phyloP scores from a whole-genome alignment of 2,888 invertebrate species.

The Cheilosia impressa region DNA sequence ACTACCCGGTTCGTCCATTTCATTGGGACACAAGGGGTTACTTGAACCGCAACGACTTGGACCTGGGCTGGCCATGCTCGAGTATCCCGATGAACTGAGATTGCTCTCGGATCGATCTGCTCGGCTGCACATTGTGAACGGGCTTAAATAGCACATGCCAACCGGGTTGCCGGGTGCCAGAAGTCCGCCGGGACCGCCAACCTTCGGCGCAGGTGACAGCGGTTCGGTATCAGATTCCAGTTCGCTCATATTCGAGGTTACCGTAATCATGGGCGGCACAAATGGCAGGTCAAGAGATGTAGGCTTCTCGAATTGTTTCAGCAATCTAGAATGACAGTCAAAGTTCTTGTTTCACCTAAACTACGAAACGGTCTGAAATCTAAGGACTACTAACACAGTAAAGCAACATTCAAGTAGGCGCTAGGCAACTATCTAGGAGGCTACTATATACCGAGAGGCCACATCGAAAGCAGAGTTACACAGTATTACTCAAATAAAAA shows the following conservation, averaged over 20 bases:
- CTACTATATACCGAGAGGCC: constrained; percentile 31
- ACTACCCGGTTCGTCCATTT: constrained; percentile 89
- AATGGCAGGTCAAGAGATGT: constrained; percentile 86
- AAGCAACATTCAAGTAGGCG: constrained; percentile 55
- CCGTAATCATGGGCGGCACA: constrained; percentile 88
- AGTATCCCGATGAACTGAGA: constrained; percentile 92
- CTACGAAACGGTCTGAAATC: constrained; percentile 35
- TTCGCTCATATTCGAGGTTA: constrained; percentile 90
- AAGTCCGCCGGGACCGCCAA: constrained; percentile 83
- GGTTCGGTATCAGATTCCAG: constrained; percentile 90
- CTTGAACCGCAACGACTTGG: constrained; percentile 92
- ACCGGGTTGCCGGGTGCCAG: constrained; percentile 82
- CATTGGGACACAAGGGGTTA: constrained; percentile 90
- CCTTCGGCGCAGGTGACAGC: constrained; percentile 86
- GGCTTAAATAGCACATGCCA: constrained; percentile 90
- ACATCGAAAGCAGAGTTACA: constrained; percentile 65
- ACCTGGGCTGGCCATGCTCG: constrained; percentile 93
- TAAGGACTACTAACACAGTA: constrained; percentile 15
- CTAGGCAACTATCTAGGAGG: constrained; percentile 38
- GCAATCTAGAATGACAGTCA: constrained; percentile 83
- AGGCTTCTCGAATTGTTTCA: constrained; percentile 87
- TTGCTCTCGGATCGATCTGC: constrained; percentile 92
- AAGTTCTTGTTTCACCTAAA: constrained; percentile 48
- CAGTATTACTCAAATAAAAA: constrained; percentile 26
- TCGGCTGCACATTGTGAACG: constrained; percentile 89